A percentile compares a stretch with the other conserved stretches of the same genome.
Conservation (phyloP, 2,888 invertebrate genomes). For the Ctena decussata region DNA sequence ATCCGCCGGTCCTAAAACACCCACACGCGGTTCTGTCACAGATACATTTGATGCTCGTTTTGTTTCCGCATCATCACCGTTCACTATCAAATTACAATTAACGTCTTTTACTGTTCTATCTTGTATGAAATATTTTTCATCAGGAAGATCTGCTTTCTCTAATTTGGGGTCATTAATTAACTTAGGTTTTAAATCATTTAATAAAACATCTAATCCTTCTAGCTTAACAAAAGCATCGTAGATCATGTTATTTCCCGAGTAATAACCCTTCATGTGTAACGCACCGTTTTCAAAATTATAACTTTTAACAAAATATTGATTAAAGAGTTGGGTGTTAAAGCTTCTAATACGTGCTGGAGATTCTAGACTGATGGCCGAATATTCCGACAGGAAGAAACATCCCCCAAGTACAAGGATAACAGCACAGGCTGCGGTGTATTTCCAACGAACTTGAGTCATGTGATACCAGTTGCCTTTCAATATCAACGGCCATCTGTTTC, state of each 20-base stretch:
- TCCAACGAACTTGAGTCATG: not conserved
- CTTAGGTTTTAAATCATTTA: conserved; percentile 1
- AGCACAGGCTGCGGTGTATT: not conserved
- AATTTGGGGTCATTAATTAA: not conserved
- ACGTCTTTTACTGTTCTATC: conserved; percentile 12
- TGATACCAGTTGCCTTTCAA: too few species aligned
- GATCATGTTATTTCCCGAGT: not conserved
- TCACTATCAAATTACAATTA: not conserved
- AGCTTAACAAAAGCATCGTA: not conserved
- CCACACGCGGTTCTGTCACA: not conserved
- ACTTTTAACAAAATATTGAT: not conserved
- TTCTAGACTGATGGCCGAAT: not conserved
- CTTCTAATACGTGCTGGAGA: not conserved
- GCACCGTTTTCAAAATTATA: not conserved
- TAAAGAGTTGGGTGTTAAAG: not conserved
- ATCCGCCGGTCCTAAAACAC: not conserved
- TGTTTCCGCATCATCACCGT: conserved; percentile 8
- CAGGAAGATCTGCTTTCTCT: not conserved
- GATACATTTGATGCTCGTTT: not conserved
- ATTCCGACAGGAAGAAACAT: not conserved
- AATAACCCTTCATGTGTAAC: not conserved
- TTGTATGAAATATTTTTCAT: not conserved
- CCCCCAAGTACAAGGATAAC: not conserved
- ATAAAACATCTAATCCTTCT: not conserved
- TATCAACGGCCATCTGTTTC: not conserved